Conservation (phyloP, 2,113 vertebrate species). For the Equus quagga region DNA sequence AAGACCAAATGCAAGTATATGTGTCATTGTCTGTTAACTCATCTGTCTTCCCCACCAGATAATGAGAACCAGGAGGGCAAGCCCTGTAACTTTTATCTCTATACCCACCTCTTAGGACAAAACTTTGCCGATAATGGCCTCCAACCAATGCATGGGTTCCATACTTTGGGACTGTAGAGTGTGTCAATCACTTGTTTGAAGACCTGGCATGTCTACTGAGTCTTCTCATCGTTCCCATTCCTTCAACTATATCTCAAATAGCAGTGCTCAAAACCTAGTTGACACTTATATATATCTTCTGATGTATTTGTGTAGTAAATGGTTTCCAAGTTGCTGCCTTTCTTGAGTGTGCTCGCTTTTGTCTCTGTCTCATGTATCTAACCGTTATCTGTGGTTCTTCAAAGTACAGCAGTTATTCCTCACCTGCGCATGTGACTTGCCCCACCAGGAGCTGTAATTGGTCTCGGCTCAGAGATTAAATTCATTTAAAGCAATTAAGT, state of each 20-base stretch:
- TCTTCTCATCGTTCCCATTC: background rate
- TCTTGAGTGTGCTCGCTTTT: background rate
- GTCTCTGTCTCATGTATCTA: background rate
- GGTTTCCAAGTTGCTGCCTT: background rate
- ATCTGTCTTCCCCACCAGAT: background rate
- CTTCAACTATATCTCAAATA: background rate
- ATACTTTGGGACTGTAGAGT: background rate
- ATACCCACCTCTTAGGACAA: background rate
- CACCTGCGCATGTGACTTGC: accelerated
- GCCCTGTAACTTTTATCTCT: background rate
- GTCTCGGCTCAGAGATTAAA: background rate
- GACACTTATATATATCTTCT: background rate
- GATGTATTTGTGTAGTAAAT: background rate
- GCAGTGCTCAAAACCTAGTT: background rate
- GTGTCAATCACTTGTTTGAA: background rate
- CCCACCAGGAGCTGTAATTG: background rate
- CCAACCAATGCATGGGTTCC: background rate
- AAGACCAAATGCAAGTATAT: background rate
- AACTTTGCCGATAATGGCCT: background rate
- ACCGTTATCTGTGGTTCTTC: background rate
- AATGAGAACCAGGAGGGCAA: background rate
- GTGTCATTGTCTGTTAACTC: too few relatives aligned
- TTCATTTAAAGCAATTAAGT: background rate
- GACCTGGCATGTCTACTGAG: background rate
- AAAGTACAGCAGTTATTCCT: too few relatives aligned